These are phyloP conservation scores for Carterocephalus palaemon DNA, from an alignment of 2,888 invertebrate species.

Conservation along the genomic window DNA sequence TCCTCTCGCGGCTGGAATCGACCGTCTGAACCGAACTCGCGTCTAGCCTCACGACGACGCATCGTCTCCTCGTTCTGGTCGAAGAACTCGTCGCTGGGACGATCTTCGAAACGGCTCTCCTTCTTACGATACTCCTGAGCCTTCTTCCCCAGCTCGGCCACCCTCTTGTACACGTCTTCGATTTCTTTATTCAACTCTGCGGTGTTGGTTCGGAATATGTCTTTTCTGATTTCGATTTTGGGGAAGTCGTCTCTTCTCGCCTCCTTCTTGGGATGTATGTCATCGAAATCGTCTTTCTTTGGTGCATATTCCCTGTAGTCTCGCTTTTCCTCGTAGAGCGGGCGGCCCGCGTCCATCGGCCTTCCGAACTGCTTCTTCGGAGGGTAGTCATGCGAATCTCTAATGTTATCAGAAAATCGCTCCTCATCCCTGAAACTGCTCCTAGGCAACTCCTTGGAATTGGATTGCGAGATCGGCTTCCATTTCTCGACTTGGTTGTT, in stretches of 20 bases:
- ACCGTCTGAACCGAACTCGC: conserved; percentile 8
- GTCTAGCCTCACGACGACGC: conserved; percentile 3
- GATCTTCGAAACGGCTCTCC: conserved; percentile 32
- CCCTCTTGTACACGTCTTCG: conserved; percentile 57
- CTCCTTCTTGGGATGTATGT: conserved; percentile 8
- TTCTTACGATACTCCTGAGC: conserved; percentile 50
- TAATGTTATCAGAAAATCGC: conserved; percentile 20
- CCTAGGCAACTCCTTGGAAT: conserved; percentile 21
- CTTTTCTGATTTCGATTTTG: conserved; percentile 15
- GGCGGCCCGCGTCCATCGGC: conserved; percentile 33
- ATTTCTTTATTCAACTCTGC: conserved; percentile 53
- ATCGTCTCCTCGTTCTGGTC: conserved; percentile 6
- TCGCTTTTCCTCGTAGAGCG: conserved; percentile 37
- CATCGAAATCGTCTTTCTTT: conserved; percentile 24
- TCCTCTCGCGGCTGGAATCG: conserved; percentile 8
- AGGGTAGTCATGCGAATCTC: conserved; percentile 24
- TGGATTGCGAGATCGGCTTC: conserved; percentile 28
- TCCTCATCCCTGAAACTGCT: conserved; percentile 21
- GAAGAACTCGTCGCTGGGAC: conserved; percentile 30
- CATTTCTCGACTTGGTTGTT: conserved; percentile 2
- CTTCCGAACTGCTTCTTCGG: conserved; percentile 20
- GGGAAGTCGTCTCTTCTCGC: conserved; percentile 16
- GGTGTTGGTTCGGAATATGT: conserved; percentile 7
- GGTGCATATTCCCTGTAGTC: conserved; percentile 31
- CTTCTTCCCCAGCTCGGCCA: conserved; percentile 57